Evolutionary conservation across 2,113 vertebrate genomes (phyloP).

Genomic region (Sphyrna mokarran): DNA sequence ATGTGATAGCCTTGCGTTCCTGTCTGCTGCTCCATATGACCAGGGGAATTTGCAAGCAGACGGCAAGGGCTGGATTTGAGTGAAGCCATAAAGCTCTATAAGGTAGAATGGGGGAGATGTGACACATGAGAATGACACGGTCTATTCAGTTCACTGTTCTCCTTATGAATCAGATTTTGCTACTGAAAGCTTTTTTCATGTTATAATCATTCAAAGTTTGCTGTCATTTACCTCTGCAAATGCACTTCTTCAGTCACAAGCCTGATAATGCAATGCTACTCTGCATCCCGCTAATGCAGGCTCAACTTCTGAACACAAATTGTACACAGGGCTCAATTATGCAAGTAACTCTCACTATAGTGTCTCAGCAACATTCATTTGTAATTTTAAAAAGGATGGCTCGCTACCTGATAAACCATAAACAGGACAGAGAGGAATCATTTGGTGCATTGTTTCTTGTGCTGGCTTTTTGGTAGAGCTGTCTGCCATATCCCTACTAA

Average conservation of each 20-base stretch:
- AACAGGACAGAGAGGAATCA: not conserved
- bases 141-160: not conserved
- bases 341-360: not conserved
- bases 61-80: not conserved
- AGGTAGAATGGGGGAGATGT: not conserved
- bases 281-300: not conserved
- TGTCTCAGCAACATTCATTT: not conserved
- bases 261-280: not conserved
- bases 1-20: not conserved
- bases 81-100: not conserved
- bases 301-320: not conserved
- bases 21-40: not conserved
- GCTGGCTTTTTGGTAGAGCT: not conserved
- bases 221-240: not conserved
- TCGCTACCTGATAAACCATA: not conserved
- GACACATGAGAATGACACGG: not conserved
- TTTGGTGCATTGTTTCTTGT: not conserved
- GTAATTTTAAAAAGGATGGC: not conserved
- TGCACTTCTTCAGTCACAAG: not conserved
- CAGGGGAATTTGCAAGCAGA: not conserved
- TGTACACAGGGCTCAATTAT: constrained; percentile 16
- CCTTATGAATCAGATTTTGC: not conserved
- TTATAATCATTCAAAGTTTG: not conserved
- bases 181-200: not conserved
- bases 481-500: not conserved